Evolutionary conservation across 1,140 invertebrate genomes (phyloP).

Genomic region (Gyrodactylus bullatarudis): DNA sequence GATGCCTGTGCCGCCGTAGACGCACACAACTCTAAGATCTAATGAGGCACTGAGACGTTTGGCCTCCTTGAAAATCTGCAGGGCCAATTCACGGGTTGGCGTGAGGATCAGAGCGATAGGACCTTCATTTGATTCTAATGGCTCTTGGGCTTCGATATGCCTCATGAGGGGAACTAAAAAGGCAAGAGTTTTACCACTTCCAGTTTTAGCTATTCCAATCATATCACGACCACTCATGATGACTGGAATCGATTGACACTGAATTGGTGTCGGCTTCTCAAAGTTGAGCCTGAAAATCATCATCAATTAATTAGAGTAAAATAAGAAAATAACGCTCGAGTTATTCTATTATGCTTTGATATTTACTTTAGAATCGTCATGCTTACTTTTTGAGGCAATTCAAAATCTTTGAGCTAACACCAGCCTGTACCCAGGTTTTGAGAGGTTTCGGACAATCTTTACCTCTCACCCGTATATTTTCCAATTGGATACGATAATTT

Average conservation of each 20-base stretch:
- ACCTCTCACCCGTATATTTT: slow-evolving; percentile 30
- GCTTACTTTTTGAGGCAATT: slow-evolving; percentile 48
- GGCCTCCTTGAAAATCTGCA: slow-evolving; percentile 91
- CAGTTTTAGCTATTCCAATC: slow-evolving; percentile 95
- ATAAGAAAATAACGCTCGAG: too few species aligned
- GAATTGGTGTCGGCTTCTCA: slow-evolving; percentile 91
- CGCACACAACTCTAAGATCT: slow-evolving; percentile 53
- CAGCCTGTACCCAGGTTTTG: slow-evolving; percentile 85
- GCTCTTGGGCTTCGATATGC: slow-evolving; percentile 70
- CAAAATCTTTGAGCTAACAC: slow-evolving; percentile 73
- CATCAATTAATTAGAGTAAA: too few species aligned
- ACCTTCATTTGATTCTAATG: slow-evolving; percentile 67
- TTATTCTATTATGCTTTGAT: too few species aligned
- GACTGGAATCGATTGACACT: slow-evolving; percentile 85
- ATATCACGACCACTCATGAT: slow-evolving; percentile 81
- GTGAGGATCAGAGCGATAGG: slow-evolving; percentile 79
- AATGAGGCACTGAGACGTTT: slow-evolving; percentile 69
- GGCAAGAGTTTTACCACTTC: slow-evolving; percentile 86
- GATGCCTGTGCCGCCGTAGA: slow-evolving; percentile 88
- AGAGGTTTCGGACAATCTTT: slow-evolving; percentile 69
- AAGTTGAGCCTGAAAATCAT: slow-evolving; percentile 34
- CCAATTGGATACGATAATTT: slow-evolving; percentile 33
- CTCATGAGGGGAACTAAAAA: slow-evolving; percentile 92
- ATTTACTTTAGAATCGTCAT: too few species aligned
- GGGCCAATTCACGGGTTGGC: slow-evolving; percentile 78